These are phyloP conservation scores for Macropis europaea DNA, from an alignment of 2,888 invertebrate species.

Conservation along the genomic window DNA sequence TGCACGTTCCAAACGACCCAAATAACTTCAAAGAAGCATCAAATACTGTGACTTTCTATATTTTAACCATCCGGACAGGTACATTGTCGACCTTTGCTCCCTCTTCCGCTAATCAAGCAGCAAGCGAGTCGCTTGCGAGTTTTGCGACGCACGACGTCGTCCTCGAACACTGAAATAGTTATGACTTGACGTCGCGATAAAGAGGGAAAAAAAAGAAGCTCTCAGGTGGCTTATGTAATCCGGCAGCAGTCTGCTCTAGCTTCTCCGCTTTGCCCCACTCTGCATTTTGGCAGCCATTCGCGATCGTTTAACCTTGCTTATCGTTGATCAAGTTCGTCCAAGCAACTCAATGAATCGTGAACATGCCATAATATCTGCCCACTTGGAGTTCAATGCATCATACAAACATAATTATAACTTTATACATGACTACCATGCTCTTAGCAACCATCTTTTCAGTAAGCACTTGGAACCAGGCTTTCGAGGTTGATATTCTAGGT, in stretches of 20 bases:
- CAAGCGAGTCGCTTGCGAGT: slow-evolving; percentile 1
- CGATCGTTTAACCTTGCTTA: slow-evolving; percentile 34
- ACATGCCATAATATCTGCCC: slow-evolving; percentile 5
- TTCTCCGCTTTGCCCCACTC: slow-evolving; percentile 15
- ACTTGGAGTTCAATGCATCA: not conserved
- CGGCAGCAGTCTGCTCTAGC: slow-evolving; percentile 7
- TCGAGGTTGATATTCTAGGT: no score
- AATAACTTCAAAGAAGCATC: no score
- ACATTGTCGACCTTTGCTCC: no score
- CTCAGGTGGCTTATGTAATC: slow-evolving; percentile 43
- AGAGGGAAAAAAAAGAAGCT: slow-evolving; percentile 38
- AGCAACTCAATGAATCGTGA: slow-evolving; percentile 11
- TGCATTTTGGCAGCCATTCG: slow-evolving; percentile 27
- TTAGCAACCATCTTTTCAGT: not conserved
- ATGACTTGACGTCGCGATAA: slow-evolving; percentile 55
- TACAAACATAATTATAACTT: no score
- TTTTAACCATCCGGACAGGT: no score
- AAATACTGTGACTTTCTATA: no score
- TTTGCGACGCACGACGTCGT: slow-evolving; percentile 30
- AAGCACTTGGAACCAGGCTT: no score
- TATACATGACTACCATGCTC: not conserved
- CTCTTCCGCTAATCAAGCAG: no score
- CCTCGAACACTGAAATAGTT: slow-evolving; percentile 70
- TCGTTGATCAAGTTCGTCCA: slow-evolving; percentile 33
- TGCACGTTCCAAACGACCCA: no score